Base-by-base conservation (phyloP, 1,140 invertebrate genomes). In the Pogonus chalceus region DNA sequence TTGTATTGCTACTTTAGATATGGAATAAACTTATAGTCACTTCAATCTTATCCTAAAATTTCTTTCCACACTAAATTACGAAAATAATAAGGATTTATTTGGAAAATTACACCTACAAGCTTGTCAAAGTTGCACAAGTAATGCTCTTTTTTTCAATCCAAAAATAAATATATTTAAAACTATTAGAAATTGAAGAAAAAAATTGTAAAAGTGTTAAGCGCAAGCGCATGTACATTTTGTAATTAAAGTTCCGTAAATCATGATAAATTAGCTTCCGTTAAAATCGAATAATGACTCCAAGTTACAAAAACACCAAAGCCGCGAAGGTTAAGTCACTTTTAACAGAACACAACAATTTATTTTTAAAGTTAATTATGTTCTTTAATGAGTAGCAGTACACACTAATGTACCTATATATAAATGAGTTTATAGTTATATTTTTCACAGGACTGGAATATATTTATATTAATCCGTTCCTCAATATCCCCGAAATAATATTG, bases 281-380 rank as follows among this genome's bases (percentile, higher is more conserved):
- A 9, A 16, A 43, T 43, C 37, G 37, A 43, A 43, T 43, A 43
- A 43, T 43, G 37, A 43, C 9, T 18, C 7, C 3, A 7, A 10
- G 37, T n/a, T 10, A 18, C 9, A 16, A 43, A 9, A 9, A 18
- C 37, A 12, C 37, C 37, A 43, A 10, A 43, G 7, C 37, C 7
- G 9, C 3, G 18, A 43, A 43, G 37, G 37, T 43, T 43, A 43
- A 9, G 18, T 43, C 37, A 43, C 37, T 43, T 43, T 43, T 43
- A 43, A 43, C 9, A 43, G 37, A 43, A 43, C 9, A 18, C 37
- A 43, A 43, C 37, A 43, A 43, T 43, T 43, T 43, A 43, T 43
- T 43, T 43, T 43, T 43, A 43, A 43, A 43, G 37, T 43, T 43
- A 43, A 43, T 43, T 43, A 43, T 43, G 37, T 43, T 43, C 37